Percentiles rank a stretch among this genome's conserved stretches.
phyloP scores from a whole-genome alignment of 2,888 invertebrate species.

The Ichneumoninae sp. region DNA sequence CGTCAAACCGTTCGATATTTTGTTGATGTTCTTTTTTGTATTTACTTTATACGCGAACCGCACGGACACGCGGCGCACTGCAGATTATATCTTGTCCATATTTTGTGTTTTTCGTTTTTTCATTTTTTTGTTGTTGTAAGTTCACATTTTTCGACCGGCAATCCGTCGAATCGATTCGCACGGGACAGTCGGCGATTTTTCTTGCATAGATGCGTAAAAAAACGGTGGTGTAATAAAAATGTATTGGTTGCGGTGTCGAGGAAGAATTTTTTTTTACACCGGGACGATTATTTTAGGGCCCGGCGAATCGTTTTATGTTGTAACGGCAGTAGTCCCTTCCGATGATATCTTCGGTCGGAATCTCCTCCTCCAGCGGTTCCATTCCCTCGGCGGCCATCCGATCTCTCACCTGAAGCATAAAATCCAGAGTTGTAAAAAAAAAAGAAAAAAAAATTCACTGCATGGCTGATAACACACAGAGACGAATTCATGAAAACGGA shows the following conservation, averaged over 20 bases:
- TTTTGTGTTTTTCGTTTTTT: constrained; percentile 12
- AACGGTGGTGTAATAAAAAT: constrained; percentile 62
- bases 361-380: constrained; percentile 86
- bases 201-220: constrained; percentile 65
- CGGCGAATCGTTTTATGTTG: constrained; percentile 76
- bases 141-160: constrained; percentile 2
- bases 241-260: constrained; percentile 37
- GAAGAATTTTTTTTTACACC: constrained; percentile 27
- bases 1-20: constrained; percentile 32
- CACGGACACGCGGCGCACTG: constrained; percentile 46
- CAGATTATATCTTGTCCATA: constrained; percentile 15
- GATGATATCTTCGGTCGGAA: constrained; percentile 86
- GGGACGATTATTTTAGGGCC: constrained; percentile 38
- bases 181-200: constrained; percentile 39
- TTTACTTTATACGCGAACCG: constrained; percentile 29
- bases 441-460: neutral
- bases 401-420: constrained; percentile 85
- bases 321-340: constrained; percentile 87
- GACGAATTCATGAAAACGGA: neutral
- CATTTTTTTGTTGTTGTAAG: constrained; percentile 9
- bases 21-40: constrained; percentile 31
- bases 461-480: neutral
- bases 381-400: constrained; percentile 86
- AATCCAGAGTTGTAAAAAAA: constrained; percentile 21
- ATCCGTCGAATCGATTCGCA: constrained; percentile 11